These are phyloP conservation scores for Baccha elongata DNA, from an alignment of 2,888 invertebrate genomes.

Conservation along the genomic window DNA sequence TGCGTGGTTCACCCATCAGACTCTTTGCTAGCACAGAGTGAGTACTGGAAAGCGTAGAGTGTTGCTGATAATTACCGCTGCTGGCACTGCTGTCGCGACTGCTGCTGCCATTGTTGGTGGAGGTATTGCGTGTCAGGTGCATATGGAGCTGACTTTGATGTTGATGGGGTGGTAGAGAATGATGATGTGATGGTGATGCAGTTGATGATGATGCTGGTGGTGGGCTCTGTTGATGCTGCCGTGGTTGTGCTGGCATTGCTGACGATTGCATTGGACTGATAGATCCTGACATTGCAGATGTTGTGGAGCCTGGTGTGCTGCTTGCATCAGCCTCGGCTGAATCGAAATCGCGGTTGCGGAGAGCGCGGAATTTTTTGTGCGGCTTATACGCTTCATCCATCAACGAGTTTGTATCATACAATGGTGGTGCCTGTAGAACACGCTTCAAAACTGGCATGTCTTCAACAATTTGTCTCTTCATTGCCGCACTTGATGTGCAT, in stretches of 20 bases:
- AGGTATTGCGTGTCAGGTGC: slow-evolving; percentile 84
- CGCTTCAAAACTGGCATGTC: slow-evolving; percentile 97
- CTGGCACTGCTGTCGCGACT: slow-evolving; percentile 74
- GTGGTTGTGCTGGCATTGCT: slow-evolving; percentile 55
- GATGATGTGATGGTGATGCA: slow-evolving; percentile 72
- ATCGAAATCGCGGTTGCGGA: slow-evolving; percentile 91
- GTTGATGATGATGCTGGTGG: slow-evolving; percentile 75
- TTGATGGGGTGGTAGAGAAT: slow-evolving; percentile 73
- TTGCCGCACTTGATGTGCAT: slow-evolving; percentile 74
- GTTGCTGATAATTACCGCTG: slow-evolving; percentile 75
- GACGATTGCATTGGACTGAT: slow-evolving; percentile 49
- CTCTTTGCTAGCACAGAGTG: slow-evolving; percentile 95
- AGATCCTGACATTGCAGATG: slow-evolving; percentile 60
- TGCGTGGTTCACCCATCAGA: slow-evolving; percentile 95
- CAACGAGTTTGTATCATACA: slow-evolving; percentile 93
- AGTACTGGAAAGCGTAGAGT: slow-evolving; percentile 89
- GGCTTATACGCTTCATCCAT: slow-evolving; percentile 98
- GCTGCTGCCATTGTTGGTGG: slow-evolving; percentile 78
- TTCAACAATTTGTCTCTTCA: slow-evolving; percentile 86
- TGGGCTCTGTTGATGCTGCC: slow-evolving; percentile 75
- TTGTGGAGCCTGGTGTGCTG: slow-evolving; percentile 75
- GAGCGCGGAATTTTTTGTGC: slow-evolving; percentile 96
- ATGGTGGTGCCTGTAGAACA: slow-evolving; percentile 94
- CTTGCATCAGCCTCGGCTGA: slow-evolving; percentile 86
- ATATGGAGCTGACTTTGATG: slow-evolving; percentile 82